Conservation (phyloP, 2,113 vertebrate species). For the Galemys pyrenaicus region DNA sequence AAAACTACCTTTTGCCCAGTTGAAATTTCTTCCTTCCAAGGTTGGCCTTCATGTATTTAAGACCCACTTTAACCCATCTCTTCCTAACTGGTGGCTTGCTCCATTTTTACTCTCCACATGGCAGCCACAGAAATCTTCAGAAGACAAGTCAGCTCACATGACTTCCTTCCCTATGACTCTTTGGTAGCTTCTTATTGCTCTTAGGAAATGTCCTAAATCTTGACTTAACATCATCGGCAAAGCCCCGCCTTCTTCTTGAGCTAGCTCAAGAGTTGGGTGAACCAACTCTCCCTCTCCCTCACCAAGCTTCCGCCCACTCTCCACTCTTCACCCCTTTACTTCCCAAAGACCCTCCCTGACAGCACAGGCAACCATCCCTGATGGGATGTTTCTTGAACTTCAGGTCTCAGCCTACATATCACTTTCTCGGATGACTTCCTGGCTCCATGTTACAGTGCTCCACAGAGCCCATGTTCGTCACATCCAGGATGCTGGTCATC, state of each 20-base stretch:
- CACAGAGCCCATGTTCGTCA: conserved; percentile 70
- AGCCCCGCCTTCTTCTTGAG: conserved; percentile 21
- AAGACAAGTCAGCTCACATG: conserved; percentile 25
- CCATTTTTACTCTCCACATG: background rate
- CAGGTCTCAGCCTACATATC: conserved; percentile 64
- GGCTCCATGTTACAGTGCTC: conserved; percentile 51
- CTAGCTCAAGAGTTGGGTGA: background rate
- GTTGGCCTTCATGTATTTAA: conserved; percentile 8
- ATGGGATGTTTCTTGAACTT: conserved; percentile 17
- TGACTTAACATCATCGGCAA: background rate
- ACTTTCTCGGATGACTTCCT: conserved; percentile 63
- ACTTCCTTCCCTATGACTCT: background rate
- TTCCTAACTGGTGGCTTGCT: background rate
- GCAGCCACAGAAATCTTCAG: conserved; percentile 12
- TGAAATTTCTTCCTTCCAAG: conserved; percentile 1
- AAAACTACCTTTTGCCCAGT: background rate
- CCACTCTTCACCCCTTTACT: conserved; percentile 35
- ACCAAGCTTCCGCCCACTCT: background rate
- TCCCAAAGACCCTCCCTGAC: background rate
- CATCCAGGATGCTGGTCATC: conserved; percentile 49
- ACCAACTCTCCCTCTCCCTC: background rate
- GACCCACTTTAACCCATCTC: background rate
- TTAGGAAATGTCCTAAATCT: background rate
- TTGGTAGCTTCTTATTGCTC: background rate
- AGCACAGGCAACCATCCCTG: background rate